Conservation (phyloP, 2,888 invertebrate genomes). For the Ophonus ardosiacus region DNA sequence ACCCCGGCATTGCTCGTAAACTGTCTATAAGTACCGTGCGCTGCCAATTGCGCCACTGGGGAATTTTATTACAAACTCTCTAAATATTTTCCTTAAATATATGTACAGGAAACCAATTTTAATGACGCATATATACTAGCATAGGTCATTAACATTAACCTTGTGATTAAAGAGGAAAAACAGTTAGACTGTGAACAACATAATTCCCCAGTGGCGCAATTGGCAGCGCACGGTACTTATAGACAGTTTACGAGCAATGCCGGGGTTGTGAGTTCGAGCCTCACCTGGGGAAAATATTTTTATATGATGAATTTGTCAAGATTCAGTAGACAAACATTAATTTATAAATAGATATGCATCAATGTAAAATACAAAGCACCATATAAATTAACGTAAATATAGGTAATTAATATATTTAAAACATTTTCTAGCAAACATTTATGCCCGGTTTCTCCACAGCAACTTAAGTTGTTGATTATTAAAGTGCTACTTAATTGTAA, state of each 20-base stretch:
- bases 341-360: neutral
- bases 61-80: constrained; percentile 74
- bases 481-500: too few species aligned
- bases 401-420: too few species aligned
- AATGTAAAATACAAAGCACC: neutral
- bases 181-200: neutral
- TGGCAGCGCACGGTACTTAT: constrained; percentile 99
- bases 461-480: too few species aligned
- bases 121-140: too few species aligned
- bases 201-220: constrained; percentile 98
- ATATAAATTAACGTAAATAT: neutral
- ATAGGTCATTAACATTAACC: too few species aligned
- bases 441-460: too few species aligned
- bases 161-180: too few species aligned
- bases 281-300: constrained; percentile 91
- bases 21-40: constrained; percentile 99
- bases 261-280: constrained; percentile 99
- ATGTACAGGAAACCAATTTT: too few species aligned
- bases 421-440: too few species aligned
- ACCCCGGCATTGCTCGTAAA: constrained; percentile 99
- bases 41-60: constrained; percentile 99
- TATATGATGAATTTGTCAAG: neutral
- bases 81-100: too few species aligned
- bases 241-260: constrained; percentile 98
- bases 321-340: too few species aligned